Conservation (phyloP, 2,888 invertebrate genomes). For the Drosophila dives region DNA sequence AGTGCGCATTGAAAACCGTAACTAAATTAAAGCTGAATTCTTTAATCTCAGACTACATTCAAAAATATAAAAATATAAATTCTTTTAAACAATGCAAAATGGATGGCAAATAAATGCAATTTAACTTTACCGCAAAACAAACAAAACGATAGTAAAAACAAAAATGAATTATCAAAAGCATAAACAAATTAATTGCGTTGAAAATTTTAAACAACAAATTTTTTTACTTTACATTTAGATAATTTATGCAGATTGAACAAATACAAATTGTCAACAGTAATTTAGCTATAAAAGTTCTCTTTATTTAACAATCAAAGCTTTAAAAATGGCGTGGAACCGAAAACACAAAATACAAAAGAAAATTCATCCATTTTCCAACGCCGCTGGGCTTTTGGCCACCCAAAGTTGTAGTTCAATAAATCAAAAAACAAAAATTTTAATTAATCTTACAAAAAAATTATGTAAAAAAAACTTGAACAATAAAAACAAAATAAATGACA, state of each 20-base stretch:
- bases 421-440: slow-evolving; percentile 62
- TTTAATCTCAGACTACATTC: background rate
- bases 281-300: slow-evolving; percentile 15
- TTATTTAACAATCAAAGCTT: slow-evolving; percentile 19
- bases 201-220: slow-evolving; percentile 35
- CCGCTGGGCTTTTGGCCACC: slow-evolving; percentile 32
- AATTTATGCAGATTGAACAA: slow-evolving; percentile 38
- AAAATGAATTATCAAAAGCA: slow-evolving; percentile 7
- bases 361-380: background rate
- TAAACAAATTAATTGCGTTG: slow-evolving; percentile 37
- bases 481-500: slow-evolving; percentile 24
- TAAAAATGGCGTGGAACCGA: slow-evolving; percentile 14
- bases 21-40: background rate
- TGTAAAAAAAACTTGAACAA: slow-evolving; percentile 18
- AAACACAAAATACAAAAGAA: slow-evolving; percentile 1
- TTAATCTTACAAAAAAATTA: slow-evolving; percentile 54
- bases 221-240: slow-evolving; percentile 51
- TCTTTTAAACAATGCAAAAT: background rate
- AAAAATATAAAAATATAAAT: background rate
- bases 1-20: background rate
- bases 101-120: slow-evolving; percentile 10
- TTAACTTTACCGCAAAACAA: slow-evolving; percentile 20
- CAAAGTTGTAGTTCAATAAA: slow-evolving; percentile 56
- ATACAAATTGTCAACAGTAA: slow-evolving; percentile 28
- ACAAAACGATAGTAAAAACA: background rate